A percentile compares a stretch with the other conserved stretches of the same genome.
phyloP scores from a whole-genome alignment of 2,113 vertebrate genomes.

The Microtus pennsylvanicus region DNA sequence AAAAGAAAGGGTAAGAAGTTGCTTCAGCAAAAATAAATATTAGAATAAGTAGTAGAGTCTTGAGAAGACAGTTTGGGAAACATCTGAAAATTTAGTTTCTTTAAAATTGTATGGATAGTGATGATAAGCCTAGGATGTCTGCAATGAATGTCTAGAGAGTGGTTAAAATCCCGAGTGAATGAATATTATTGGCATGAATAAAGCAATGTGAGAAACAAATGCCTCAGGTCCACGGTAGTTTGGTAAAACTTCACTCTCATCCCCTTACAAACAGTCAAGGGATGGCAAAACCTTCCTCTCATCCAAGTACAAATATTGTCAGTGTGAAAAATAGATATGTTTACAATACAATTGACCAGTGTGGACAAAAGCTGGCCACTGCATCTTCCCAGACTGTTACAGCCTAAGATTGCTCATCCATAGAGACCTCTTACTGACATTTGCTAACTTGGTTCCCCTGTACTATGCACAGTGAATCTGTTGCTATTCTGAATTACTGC shows the following conservation, averaged over 20 bases:
- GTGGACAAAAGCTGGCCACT: not conserved
- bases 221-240: not conserved
- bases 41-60: not conserved
- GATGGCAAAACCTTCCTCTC: not conserved
- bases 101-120: not conserved
- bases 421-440: not conserved
- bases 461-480: not conserved
- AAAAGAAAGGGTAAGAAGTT: not conserved
- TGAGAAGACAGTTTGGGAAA: not conserved
- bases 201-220: not conserved
- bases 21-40: not conserved
- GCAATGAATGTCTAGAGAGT: not conserved
- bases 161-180: not conserved
- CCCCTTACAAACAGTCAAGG: not conserved
- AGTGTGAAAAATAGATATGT: not conserved
- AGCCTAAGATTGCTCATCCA: not conserved
- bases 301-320: not conserved
- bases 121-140: not conserved
- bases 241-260: not conserved
- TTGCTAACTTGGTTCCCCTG: not conserved
- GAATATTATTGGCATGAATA: not conserved
- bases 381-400: not conserved
- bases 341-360: not conserved
- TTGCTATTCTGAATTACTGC: not conserved
- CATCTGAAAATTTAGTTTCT: not conserved